Conservation (phyloP, 2,113 vertebrate species). For the Poicephalus meyeri region DNA sequence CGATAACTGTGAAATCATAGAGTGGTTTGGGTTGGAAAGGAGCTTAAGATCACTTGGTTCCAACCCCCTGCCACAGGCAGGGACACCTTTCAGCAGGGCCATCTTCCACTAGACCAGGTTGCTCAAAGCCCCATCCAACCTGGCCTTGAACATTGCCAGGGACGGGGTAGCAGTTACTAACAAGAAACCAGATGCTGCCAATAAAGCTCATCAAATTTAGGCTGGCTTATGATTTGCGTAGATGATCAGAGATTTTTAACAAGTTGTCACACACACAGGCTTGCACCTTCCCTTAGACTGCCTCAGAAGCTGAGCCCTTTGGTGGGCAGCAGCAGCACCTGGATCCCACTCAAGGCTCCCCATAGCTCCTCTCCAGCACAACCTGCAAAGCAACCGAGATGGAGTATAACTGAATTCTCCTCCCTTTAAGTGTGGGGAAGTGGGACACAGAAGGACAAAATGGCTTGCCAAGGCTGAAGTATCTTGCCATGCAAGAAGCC, state of each 20-base stretch:
- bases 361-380: neutral
- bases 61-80: neutral
- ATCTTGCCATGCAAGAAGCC: neutral
- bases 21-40: neutral
- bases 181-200: neutral
- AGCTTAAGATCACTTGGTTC: neutral
- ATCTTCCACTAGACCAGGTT: neutral
- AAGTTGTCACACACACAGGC: neutral
- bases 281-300: neutral
- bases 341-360: neutral
- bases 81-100: neutral
- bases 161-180: neutral
- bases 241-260: neutral
- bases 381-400: neutral
- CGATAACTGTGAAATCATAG: neutral
- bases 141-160: neutral
- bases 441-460: neutral
- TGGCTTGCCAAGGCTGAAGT: neutral
- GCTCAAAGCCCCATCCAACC: neutral
- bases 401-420: neutral
- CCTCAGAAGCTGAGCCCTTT: neutral
- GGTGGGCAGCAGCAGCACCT: neutral
- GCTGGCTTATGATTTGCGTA: neutral
- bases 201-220: neutral
- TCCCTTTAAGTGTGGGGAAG: neutral